Evolutionary conservation across 2,113 vertebrate species (phyloP).

Genomic region (Paracyprichromis sp.): DNA sequence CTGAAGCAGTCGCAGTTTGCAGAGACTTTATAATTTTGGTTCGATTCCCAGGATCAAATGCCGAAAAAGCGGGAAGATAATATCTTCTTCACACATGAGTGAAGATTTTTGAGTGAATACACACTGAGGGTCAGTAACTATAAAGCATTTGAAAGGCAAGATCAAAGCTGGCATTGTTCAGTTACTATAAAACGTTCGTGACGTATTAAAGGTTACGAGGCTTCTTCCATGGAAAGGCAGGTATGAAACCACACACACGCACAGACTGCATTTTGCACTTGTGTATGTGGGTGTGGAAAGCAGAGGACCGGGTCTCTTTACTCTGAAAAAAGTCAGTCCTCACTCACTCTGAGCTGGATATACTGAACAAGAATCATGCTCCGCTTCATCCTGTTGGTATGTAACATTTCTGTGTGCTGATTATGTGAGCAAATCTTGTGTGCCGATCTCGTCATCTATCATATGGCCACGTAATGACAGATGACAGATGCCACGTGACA

Average conservation of each 20-base stretch:
- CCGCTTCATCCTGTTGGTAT: conserved; percentile 23
- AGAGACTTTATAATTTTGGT: not conserved
- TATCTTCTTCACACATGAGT: not conserved
- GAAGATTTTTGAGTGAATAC: not conserved
- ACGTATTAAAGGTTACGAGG: not conserved
- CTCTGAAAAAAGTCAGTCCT: not conserved
- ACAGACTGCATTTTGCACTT: not conserved
- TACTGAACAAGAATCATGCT: not conserved
- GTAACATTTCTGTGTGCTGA: not conserved
- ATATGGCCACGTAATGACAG: not conserved
- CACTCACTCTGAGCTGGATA: not conserved
- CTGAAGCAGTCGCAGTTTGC: not conserved
- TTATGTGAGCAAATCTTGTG: not conserved
- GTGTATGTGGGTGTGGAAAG: not conserved
- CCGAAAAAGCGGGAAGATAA: not conserved
- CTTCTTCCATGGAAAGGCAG: not conserved
- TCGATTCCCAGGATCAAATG: not conserved
- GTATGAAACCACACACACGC: not conserved
- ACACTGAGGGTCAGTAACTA: not conserved
- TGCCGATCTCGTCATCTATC: not conserved
- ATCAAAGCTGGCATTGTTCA: not conserved
- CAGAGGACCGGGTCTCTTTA: not conserved
- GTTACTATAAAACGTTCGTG: accelerated
- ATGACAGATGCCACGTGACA: not conserved
- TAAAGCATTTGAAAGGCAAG: not conserved